phyloP scores from a whole-genome alignment of 2,113 vertebrate species.

The Anguilla japonica region DNA sequence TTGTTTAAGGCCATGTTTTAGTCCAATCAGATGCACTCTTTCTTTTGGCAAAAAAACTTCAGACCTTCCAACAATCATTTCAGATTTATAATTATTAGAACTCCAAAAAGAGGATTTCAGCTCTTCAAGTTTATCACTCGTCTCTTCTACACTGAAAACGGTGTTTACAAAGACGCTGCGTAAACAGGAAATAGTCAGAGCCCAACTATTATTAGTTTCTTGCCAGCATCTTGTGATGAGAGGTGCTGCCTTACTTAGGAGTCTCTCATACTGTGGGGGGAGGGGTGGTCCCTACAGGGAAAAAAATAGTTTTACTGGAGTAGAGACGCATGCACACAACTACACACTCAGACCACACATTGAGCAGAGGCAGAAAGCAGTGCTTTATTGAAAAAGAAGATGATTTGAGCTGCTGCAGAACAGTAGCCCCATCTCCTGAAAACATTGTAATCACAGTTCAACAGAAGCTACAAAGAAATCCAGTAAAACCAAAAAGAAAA shows the following conservation, averaged over 20 bases:
- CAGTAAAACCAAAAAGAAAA: background rate
- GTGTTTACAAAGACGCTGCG: background rate
- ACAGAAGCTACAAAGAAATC: background rate
- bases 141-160: background rate
- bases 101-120: background rate
- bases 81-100: background rate
- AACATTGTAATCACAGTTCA: background rate
- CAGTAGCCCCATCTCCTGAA: background rate
- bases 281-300: too few relatives aligned
- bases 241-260: too few relatives aligned
- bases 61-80: background rate
- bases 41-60: background rate
- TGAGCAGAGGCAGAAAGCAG: background rate
- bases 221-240: too few relatives aligned
- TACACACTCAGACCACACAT: too few relatives aligned
- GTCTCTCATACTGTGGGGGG: too few relatives aligned
- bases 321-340: background rate
- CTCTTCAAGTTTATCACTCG: background rate
- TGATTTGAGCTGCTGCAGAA: background rate
- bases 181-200: too few relatives aligned
- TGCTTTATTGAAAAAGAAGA: constrained; percentile 3
- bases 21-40: background rate
- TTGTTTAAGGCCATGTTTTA: background rate
- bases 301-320: too few relatives aligned
- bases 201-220: too few relatives aligned